Conservation (phyloP, 2,797 vertebrate genomes). For the Cyclura pinguis region DNA sequence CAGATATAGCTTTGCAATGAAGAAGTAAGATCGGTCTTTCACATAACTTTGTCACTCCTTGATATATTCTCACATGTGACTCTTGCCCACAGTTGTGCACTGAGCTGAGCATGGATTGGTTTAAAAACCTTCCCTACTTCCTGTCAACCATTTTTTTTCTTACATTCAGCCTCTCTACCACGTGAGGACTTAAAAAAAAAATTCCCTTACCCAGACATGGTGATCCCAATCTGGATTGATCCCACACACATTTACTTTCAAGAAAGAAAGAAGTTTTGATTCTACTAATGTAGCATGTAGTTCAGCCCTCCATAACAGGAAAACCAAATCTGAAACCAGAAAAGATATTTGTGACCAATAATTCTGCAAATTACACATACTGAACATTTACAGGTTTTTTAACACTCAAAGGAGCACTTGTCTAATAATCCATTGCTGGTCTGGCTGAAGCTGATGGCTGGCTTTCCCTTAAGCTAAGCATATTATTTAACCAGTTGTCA, state of each 20-base stretch:
- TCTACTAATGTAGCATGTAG: not conserved
- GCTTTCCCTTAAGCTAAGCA: not conserved
- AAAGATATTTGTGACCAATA: constrained; percentile 20
- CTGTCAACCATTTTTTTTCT: not conserved
- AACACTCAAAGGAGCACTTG: not conserved
- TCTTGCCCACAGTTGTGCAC: not conserved
- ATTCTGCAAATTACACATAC: constrained; percentile 25
- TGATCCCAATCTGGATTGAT: not conserved
- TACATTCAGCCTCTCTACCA: not conserved
- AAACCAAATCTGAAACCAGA: constrained; percentile 3
- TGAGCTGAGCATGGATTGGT: not conserved
- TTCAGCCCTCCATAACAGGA: not conserved
- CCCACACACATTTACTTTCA: not conserved
- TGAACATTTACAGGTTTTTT: constrained; percentile 10
- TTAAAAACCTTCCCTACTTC: not conserved
- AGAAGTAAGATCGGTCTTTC: not conserved
- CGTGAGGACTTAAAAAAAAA: not conserved
- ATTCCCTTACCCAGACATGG: not conserved
- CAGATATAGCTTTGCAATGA: not conserved
- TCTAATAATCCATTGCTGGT: not conserved
- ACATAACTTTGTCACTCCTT: not conserved
- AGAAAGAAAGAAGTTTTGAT: not conserved
- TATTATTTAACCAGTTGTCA: not conserved
- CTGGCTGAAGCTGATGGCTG: not conserved
- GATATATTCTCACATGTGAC: not conserved